phyloP scores from a whole-genome alignment of 2,888 invertebrate genomes.

The Leucophenga maculata region DNA sequence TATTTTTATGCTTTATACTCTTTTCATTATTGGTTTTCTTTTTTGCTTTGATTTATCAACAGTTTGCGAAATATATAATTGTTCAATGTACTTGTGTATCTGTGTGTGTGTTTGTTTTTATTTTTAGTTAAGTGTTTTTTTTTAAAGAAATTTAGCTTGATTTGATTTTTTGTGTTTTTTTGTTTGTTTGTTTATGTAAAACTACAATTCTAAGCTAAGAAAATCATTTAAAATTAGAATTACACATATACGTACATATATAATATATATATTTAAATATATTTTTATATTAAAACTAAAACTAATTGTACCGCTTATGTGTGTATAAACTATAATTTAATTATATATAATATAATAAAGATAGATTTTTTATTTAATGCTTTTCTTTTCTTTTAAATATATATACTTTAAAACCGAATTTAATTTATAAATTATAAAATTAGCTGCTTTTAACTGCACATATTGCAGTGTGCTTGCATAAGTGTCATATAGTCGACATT shows the following conservation, averaged over 20 bases:
- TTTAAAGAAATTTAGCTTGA: background rate
- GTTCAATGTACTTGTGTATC: background rate
- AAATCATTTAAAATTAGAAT: constrained; percentile 23
- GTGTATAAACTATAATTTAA: constrained; percentile 26
- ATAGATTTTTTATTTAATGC: background rate
- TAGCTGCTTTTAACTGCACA: background rate
- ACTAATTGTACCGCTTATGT: constrained; percentile 32
- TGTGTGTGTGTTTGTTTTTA: constrained; percentile 38
- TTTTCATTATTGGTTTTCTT: constrained; percentile 35
- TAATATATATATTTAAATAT: too few relatives aligned
- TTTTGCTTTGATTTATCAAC: constrained; percentile 41
- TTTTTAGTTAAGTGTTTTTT: background rate
- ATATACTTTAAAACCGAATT: constrained; percentile 8
- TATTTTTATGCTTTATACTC: constrained; percentile 24
- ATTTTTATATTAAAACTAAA: constrained; percentile 13
- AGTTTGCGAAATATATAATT: constrained; percentile 33
- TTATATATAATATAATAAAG: constrained; percentile 22
- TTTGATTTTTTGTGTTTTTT: too few relatives aligned
- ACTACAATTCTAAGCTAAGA: constrained; percentile 15
- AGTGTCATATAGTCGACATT: too few relatives aligned
- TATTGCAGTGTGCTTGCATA: too few relatives aligned
- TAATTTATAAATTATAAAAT: constrained; percentile 28
- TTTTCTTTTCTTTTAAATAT: constrained; percentile 14
- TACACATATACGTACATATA: constrained; percentile 11
- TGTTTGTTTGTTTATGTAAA: constrained; percentile 24